Base-by-base conservation (phyloP, 2,797 vertebrate species). In the Ceyx erithaca region DNA sequence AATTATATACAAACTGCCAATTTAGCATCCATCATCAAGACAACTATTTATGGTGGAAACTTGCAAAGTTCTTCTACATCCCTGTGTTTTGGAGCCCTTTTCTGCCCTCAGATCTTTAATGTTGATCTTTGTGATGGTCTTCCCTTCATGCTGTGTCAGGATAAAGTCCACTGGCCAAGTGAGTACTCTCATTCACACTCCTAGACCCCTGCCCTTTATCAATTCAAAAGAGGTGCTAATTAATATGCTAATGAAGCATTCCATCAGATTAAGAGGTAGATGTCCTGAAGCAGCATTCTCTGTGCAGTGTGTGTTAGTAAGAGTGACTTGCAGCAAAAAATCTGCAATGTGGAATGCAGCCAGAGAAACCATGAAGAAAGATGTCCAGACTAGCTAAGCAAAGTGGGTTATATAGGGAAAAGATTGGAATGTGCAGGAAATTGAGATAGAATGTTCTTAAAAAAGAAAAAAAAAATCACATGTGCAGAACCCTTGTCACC, bases 271-370 rank as follows among this genome's bases (percentile, higher is more conserved):
- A 66, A 80, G 43, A 31, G 49, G 20, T 52, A 61, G 82, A 55
- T 68, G 89, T 89, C 33, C 76, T 71, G 79, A 61, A 77, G 41
- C n/a, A 1, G 0, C 14, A 1, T 71, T 84, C 69, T 77, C 71
- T 85, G 37, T 52, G 76, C 61, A 49, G 41, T 76, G 12, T 70
- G 71, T 95, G 30, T 25, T 69, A 37, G 64, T 59, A 62, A 63
- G 52, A 67, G 30, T 58, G 79, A 82, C 64, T 82, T 1, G 4
- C 64, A 81, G 71, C 46, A 57, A 64, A 41, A 80, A 70, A 87
- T 91, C 64, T 68, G 82, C 87, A 85, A 41, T 14, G 18, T 92
- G 87, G 72, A 95, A 75, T 4, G 16, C 68, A 87, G 82, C 85
- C 80, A 91, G 69, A 54, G 76, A 54, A 85, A 33, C 45, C 52